These are phyloP conservation scores for Leucoraja erinaceus DNA, from an alignment of 2,113 vertebrate species.

Conservation along the genomic window DNA sequence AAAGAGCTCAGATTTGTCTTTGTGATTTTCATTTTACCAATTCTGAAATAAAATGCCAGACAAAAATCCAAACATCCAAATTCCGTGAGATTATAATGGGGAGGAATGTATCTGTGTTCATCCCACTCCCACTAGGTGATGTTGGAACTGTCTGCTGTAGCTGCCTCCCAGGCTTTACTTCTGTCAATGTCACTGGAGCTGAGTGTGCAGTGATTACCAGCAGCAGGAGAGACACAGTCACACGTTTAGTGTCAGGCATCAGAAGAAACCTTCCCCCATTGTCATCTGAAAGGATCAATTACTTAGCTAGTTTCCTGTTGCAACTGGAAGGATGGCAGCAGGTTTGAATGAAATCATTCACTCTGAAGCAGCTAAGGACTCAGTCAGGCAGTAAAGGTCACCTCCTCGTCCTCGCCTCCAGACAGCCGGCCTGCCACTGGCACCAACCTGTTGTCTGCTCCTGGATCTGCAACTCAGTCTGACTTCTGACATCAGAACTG, in stretches of 20 bases:
- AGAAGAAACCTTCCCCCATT: not conserved
- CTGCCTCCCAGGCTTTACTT: too few species aligned
- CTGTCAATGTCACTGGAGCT: too few species aligned
- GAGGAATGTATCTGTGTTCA: too few species aligned
- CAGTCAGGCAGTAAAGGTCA: constrained; percentile 11
- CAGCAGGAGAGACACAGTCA: too few species aligned
- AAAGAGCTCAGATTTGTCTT: not conserved
- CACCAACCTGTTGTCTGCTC: not conserved
- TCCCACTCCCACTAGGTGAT: too few species aligned
- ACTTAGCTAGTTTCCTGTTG: not conserved
- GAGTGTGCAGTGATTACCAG: too few species aligned
- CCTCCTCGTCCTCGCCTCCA: not conserved
- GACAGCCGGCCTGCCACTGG: too few species aligned
- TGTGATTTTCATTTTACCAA: not conserved
- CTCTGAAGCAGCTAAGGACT: not conserved
- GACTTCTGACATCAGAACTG: not conserved
- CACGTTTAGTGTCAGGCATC: too few species aligned
- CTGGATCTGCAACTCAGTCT: constrained; percentile 18
- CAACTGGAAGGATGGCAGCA: not conserved
- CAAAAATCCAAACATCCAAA: too few species aligned
- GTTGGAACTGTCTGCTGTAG: too few species aligned
- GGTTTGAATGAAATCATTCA: not conserved
- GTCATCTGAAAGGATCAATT: not conserved
- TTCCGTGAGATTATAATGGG: too few species aligned
- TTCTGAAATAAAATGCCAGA: not conserved